Base-by-base conservation (phyloP, 2,797 vertebrate genomes). In the Centroberyx gerrardi region DNA sequence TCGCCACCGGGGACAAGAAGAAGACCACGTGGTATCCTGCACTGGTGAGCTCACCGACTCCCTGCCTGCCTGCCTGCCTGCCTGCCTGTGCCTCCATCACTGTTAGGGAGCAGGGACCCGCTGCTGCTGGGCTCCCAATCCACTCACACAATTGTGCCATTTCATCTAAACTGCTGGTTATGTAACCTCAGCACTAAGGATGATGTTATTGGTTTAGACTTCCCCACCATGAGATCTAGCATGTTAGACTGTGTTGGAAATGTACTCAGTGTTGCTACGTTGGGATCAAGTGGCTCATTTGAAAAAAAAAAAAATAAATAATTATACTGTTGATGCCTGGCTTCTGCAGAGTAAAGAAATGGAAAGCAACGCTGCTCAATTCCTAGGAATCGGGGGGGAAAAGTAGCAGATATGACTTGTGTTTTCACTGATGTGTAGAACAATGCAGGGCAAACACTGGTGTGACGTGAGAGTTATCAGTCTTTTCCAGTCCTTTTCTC, bases 11-110 rank as follows among this genome's bases (percentile, higher is more conserved):
- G 2, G 95, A 96, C 77, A 95, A 94, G 59, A 96, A 93, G 92
- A 95, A 93, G 86, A 89, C 82, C 69, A 88, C 91, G n/a, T 95
- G 94, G 94, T 96, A 95, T 62, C 96, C 96, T 40, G 96, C 95
- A 4, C 88, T 96, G 94, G 95, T 96, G 81, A 95, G 95, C 78
- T 83, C 62, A 68, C n/a, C n/a, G 46, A 15, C 66, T 82, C 53
- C 5, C 62, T 73, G 53, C 38, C 64, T 17, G 48, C 33, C n/a
- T 2, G 36, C 17, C 48, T 17, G 22, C 22, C 22, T 22, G 22
- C 22, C 22, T 22, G 22, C 22, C 22, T 22, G 22, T 22, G 22
- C 22, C 22, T 86, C 62, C 67, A 68, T 79, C 56, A 2, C 59
- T 60, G 69, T 76, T 63, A 66, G 46, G 52, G 67, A 72, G 67